phyloP scores from a whole-genome alignment of 2,888 invertebrate species.

The Amiota mariae region DNA sequence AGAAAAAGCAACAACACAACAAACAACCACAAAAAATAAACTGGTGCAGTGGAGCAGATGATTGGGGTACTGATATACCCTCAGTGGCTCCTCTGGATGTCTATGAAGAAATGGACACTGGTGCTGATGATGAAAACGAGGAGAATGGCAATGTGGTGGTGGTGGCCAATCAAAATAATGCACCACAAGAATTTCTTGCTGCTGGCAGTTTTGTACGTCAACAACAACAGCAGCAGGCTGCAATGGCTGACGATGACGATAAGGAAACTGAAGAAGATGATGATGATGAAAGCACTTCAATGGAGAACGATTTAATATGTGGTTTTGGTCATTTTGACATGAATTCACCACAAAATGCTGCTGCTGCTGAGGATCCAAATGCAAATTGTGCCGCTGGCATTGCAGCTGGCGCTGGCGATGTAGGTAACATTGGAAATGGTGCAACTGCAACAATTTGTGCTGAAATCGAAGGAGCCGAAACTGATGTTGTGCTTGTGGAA shows the following conservation, averaged over 20 bases:
- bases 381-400: conserved; percentile 72
- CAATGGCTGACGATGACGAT: conserved; percentile 32
- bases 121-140: conserved; percentile 75
- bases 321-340: conserved; percentile 77
- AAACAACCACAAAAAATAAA: conserved; percentile 72
- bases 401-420: conserved; percentile 51
- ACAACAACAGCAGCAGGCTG: conserved; percentile 40
- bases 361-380: conserved; percentile 75
- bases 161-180: conserved; percentile 69
- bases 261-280: conserved; percentile 73
- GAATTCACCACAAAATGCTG: conserved; percentile 59
- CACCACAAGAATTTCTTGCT: conserved; percentile 36
- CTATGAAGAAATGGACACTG: conserved; percentile 61
- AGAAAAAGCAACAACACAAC: conserved; percentile 45
- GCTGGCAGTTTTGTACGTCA: conserved; percentile 39
- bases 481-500: conserved; percentile 84
- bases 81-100: conserved; percentile 52
- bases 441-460: conserved; percentile 78
- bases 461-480: conserved; percentile 88
- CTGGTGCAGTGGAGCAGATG: conserved; percentile 87
- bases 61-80: conserved; percentile 79
- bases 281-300: conserved; percentile 78
- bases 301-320: conserved; percentile 76
- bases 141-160: conserved; percentile 83
- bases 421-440: conserved; percentile 43